Conservation (phyloP, 2,113 vertebrate genomes). For the Mystacornis crossleyi region DNA sequence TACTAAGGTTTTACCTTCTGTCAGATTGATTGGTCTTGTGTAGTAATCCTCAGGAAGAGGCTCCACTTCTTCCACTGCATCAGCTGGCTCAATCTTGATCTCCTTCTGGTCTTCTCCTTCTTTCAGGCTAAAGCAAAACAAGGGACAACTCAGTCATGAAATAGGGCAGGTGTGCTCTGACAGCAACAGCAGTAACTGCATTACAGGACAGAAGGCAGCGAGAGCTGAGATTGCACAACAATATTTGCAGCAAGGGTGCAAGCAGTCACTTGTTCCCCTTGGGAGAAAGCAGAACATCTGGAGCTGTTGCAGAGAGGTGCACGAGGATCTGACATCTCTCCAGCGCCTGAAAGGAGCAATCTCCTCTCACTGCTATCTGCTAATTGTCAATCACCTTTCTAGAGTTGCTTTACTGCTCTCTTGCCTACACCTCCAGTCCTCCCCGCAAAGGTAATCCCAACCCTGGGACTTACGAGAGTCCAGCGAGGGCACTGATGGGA, state of each 20-base stretch:
- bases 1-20: conserved; percentile 83
- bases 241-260: neutral
- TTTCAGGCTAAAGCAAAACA: conserved; percentile 83
- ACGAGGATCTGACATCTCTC: neutral
- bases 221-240: neutral
- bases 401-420: neutral
- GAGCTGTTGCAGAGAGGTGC: neutral
- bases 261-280: neutral
- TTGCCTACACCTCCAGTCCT: neutral
- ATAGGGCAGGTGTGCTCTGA: accelerated
- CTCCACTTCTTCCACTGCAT: conserved; percentile 93
- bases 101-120: conserved; percentile 98
- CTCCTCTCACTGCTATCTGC: neutral
- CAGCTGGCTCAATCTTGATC: conserved; percentile 92
- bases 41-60: conserved; percentile 97
- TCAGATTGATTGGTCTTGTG: conserved; percentile 89
- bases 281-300: neutral
- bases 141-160: neutral
- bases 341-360: accelerated
- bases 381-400: neutral
- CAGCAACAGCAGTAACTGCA: neutral
- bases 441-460: neutral
- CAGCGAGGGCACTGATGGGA: conserved; percentile 90
- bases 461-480: conserved; percentile 89
- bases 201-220: neutral